Conservation (phyloP, 2,113 vertebrate genomes). For the Poeciliopsis prolifica region DNA sequence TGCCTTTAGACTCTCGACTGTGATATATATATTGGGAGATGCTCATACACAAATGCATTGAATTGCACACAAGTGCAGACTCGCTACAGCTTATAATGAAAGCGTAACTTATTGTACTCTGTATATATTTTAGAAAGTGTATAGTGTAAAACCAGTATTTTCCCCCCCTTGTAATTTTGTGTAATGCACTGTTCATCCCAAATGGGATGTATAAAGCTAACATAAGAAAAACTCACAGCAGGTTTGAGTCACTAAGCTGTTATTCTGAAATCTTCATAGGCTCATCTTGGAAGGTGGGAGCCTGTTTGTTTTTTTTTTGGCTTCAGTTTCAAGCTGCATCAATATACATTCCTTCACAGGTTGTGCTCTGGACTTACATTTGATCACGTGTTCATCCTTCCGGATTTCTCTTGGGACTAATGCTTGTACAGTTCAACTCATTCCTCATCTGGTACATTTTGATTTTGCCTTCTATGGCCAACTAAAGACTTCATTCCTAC, state of each 20-base stretch:
- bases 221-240: conserved; percentile 69
- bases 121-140: conserved; percentile 98
- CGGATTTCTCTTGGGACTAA: conserved; percentile 58
- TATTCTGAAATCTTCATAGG: conserved; percentile 17
- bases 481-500: conserved; percentile 72
- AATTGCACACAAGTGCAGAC: conserved; percentile 80
- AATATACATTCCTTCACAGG: conserved; percentile 88
- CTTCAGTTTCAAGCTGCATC: conserved; percentile 82
- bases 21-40: conserved; percentile 64
- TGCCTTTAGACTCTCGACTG: conserved; percentile 93
- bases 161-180: conserved; percentile 91
- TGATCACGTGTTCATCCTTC: not conserved
- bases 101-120: conserved; percentile 99
- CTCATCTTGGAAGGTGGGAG: conserved; percentile 5
- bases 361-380: conserved; percentile 59
- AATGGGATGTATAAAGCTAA: conserved; percentile 79
- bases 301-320: conserved; percentile 55
- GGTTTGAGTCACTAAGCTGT: conserved; percentile 59
- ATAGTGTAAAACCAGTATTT: conserved; percentile 97
- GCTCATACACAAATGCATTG: conserved; percentile 65
- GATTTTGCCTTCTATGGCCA: conserved; percentile 77
- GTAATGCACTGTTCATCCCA: conserved; percentile 93
- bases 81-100: conserved; percentile 88
- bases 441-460: conserved; percentile 90
- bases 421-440: conserved; percentile 75